phyloP scores from a whole-genome alignment of 2,888 invertebrate species.

The Asteroscopus sphinx region DNA sequence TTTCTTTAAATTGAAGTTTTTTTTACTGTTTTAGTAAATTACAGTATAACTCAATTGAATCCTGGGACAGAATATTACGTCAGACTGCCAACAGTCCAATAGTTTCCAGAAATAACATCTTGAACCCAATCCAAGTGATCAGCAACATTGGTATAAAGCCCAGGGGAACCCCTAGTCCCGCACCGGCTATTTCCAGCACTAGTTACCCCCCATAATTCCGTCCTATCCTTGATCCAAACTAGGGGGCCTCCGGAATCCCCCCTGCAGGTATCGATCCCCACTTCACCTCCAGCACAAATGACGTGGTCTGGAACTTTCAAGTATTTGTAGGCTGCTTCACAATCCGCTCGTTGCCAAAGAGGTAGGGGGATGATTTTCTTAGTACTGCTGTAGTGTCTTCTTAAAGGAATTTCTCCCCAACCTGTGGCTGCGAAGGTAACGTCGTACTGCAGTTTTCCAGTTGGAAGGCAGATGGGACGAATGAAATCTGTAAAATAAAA shows the following conservation, averaged over 20 bases:
- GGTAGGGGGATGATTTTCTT: constrained; percentile 73
- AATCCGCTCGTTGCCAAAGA: constrained; percentile 55
- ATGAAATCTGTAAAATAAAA: constrained; percentile 72
- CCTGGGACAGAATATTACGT: background rate
- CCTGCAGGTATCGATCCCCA: constrained; percentile 70
- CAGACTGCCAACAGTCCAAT: constrained; percentile 2
- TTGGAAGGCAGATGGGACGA: constrained; percentile 73
- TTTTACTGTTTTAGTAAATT: no score
- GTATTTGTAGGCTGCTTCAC: constrained; percentile 58
- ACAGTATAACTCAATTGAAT: no score
- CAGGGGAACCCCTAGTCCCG: constrained; percentile 69
- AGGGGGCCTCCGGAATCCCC: constrained; percentile 79
- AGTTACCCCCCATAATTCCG: constrained; percentile 71
- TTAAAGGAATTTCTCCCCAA: constrained; percentile 68
- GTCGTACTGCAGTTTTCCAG: constrained; percentile 43
- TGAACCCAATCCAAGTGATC: constrained; percentile 71
- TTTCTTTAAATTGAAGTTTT: no score
- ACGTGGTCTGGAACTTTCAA: constrained; percentile 59
- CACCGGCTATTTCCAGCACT: constrained; percentile 69
- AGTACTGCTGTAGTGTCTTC: constrained; percentile 60
- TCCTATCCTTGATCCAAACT: constrained; percentile 56
- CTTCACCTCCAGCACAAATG: constrained; percentile 75
- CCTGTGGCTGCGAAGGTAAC: constrained; percentile 66
- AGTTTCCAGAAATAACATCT: constrained; percentile 46
- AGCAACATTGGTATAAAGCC: constrained; percentile 71